Base-by-base conservation (phyloP, 2,888 invertebrate species). In the Hirtodrosophila trivittata region DNA sequence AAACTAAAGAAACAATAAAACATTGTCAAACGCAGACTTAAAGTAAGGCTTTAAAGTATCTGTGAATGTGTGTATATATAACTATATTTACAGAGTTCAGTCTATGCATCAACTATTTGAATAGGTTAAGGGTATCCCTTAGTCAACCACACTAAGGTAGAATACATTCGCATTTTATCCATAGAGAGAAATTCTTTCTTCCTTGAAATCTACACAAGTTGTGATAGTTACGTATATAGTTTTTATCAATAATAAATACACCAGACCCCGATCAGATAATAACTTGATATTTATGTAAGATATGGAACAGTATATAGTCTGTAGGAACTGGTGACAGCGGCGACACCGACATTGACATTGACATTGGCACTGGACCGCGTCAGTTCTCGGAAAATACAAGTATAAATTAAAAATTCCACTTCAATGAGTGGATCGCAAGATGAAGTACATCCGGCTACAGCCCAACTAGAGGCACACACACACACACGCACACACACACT, bases 381-480 rank as follows among this genome's bases (percentile, higher is more conserved):
- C 62, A 52, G 9, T 47, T 51, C 57, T 55, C 67, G 72, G 50
- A 1, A 3, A 46, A 58, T 69, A 62, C 72, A 82, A 82, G 85
- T 69, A 62, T 69, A 82, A 82, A 82, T 82, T 85, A 82, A 82
- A 80, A 82, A 77, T 77, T 69, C 59, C 75, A 71, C 72, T 74
- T 71, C 71, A 78, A 80, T 77, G 66, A 67, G 75, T 58, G 49
- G 67, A 62, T 50, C 63, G 66, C 71, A 71, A 82, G 83, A 82
- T 85, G 82, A 85, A 85, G 77, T 71, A 67, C 75, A 82, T 82
- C 82, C 82, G 82, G 85, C 80, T 71, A 50, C 26, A 58, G 50
- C 38, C 55, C 62, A 66, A 71, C 38, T 71, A 32, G 43, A 42
- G 33, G 43, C 62, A 49, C 43, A 30, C 32, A 45, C 32, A 69